These are phyloP conservation scores for Chloroclystis v-ata DNA, from an alignment of 2,888 invertebrate species.

Conservation along the genomic window DNA sequence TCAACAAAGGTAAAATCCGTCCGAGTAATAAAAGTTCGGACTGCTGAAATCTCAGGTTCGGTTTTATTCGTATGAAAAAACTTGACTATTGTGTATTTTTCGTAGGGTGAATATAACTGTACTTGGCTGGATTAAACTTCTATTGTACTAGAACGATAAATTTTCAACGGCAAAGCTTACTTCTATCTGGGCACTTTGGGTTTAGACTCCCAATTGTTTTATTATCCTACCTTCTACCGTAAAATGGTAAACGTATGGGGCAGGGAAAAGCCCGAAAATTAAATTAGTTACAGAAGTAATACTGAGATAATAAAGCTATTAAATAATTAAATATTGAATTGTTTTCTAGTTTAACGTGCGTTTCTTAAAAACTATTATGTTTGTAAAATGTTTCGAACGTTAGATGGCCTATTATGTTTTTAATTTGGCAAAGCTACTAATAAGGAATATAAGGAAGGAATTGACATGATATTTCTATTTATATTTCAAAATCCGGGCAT, in stretches of 20 bases:
- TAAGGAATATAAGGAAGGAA: too few relatives aligned
- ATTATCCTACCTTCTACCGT: not conserved
- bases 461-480: too few relatives aligned
- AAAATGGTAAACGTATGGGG: not conserved
- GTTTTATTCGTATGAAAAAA: constrained; percentile 3
- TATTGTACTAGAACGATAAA: constrained; percentile 66
- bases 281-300: too few relatives aligned
- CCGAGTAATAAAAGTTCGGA: constrained; percentile 18
- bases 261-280: too few relatives aligned
- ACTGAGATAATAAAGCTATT: too few relatives aligned
- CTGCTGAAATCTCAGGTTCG: constrained; percentile 16
- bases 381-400: too few relatives aligned
- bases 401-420: too few relatives aligned
- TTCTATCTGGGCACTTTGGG: constrained; percentile 14
- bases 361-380: too few relatives aligned
- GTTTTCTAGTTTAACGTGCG: too few relatives aligned
- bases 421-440: too few relatives aligned
- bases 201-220: constrained; percentile 1
- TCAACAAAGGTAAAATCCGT: constrained; percentile 16
- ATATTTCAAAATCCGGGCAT: too few relatives aligned
- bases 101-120: constrained; percentile 50
- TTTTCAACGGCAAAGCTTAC: constrained; percentile 56
- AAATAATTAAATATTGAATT: too few relatives aligned
- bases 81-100: constrained; percentile 29
- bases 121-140: constrained; percentile 54